Conservation (phyloP, 2,113 vertebrate genomes). For the Zosterops japonicus region DNA sequence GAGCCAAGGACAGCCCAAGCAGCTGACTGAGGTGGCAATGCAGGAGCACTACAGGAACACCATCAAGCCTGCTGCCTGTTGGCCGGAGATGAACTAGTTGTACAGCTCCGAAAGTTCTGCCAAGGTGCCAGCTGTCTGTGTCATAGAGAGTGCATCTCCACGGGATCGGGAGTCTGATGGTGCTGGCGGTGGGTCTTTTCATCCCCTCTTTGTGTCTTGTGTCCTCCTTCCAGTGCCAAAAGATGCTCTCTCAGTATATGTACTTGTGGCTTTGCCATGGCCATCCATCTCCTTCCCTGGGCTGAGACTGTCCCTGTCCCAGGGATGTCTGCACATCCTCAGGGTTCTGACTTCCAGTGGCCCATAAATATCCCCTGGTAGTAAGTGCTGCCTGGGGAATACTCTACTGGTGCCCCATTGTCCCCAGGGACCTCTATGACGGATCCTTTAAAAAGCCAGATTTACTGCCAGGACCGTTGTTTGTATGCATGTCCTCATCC, state of each 20-base stretch:
- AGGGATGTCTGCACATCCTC: background rate
- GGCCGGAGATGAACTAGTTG: slow-evolving; percentile 46
- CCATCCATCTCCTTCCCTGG: background rate
- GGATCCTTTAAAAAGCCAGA: background rate
- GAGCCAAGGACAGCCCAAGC: slow-evolving; percentile 12
- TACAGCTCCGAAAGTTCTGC: slow-evolving; percentile 40
- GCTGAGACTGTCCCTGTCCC: background rate
- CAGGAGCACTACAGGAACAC: slow-evolving; percentile 28
- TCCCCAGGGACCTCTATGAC: background rate
- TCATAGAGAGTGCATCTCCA: background rate
- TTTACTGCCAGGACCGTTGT: background rate
- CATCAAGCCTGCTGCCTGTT: background rate
- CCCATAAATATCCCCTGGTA: background rate
- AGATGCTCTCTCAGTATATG: background rate
- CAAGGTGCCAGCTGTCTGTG: background rate
- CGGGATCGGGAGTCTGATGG: rapidly evolving
- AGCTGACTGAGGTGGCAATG: background rate
- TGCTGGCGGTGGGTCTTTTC: rapidly evolving
- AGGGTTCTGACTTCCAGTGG: background rate
- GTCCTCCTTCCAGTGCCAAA: rapidly evolving
- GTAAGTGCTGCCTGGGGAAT: background rate
- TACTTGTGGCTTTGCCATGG: rapidly evolving
- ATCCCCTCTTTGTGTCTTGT: background rate
- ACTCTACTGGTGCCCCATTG: background rate
- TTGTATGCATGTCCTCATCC: background rate